phyloP scores from a whole-genome alignment of 2,113 vertebrate species.

The Leucopsar rothschildi region DNA sequence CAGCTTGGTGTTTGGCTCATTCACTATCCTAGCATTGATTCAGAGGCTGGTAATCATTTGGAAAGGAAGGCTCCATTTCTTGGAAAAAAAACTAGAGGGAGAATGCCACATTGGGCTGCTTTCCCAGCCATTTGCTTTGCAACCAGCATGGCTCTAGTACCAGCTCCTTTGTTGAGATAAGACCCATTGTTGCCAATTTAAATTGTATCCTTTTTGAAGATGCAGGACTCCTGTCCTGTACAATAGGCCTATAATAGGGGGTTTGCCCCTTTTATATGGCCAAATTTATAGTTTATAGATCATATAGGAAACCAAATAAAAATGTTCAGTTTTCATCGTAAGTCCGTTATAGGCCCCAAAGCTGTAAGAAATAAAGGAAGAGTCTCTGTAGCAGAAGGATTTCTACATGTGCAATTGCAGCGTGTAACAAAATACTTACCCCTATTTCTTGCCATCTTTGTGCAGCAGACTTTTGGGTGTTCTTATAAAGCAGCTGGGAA shows the following conservation, averaged over 20 bases:
- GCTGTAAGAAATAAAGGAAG: neutral
- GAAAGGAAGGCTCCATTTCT: neutral
- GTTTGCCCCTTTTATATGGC: neutral
- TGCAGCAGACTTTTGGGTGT: neutral
- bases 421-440: neutral
- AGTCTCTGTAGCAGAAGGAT: neutral
- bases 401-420: neutral
- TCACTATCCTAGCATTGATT: neutral
- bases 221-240: neutral
- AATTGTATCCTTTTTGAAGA: neutral
- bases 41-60: neutral
- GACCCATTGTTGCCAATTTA: neutral
- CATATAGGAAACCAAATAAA: neutral
- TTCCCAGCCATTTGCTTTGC: neutral
- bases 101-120: neutral
- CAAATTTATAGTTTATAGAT: neutral
- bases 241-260: neutral
- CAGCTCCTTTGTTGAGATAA: neutral
- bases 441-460: neutral
- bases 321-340: neutral
- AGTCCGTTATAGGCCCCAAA: neutral
- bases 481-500: neutral
- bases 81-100: neutral
- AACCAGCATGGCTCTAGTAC: neutral
- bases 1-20: neutral